These are phyloP conservation scores for Myotis lucifugus DNA, from an alignment of 2,113 vertebrate species.

Conservation along the genomic window DNA sequence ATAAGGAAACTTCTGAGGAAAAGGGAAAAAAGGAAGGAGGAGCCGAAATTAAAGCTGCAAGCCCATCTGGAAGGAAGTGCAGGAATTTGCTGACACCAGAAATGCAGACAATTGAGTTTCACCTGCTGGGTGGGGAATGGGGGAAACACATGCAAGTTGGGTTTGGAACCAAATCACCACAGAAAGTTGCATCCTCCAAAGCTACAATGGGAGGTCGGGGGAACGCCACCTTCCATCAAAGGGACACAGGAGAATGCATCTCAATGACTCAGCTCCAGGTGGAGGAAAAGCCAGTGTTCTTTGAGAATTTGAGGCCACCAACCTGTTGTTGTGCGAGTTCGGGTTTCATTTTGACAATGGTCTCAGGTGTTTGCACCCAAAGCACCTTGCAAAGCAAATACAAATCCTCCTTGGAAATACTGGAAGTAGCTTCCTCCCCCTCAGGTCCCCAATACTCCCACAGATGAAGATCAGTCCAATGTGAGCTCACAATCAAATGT, in stretches of 20 bases:
- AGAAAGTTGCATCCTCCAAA: background rate
- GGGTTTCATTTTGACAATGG: background rate
- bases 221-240: background rate
- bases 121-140: background rate
- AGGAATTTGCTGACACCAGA: background rate
- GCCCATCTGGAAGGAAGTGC: background rate
- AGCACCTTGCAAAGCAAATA: background rate
- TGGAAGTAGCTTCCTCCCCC: background rate
- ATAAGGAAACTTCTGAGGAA: background rate
- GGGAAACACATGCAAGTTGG: background rate
- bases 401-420: background rate
- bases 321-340: background rate
- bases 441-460: background rate
- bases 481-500: accelerated
- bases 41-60: accelerated
- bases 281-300: background rate
- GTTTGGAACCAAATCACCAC: background rate
- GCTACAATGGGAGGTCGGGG: background rate
- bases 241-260: background rate
- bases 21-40: too few species aligned
- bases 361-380: background rate
- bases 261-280: background rate
- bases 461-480: background rate
- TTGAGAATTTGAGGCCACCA: background rate
- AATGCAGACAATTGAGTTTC: too few species aligned